These are phyloP conservation scores for Cacoxenus indagator DNA, from an alignment of 2,888 invertebrate genomes.

Conservation along the genomic window DNA sequence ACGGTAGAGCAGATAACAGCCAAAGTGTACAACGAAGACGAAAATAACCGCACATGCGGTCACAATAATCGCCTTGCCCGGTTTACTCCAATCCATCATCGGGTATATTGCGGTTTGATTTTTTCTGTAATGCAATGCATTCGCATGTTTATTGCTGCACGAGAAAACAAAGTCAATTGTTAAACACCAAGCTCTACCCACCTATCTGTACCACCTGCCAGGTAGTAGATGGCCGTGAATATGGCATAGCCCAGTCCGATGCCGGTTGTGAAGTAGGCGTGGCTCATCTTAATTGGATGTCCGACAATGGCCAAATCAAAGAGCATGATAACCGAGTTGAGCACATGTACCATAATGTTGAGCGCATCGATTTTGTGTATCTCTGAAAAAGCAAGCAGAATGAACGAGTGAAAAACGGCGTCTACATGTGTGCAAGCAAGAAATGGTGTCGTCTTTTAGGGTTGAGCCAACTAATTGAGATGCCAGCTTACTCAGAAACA, in stretches of 20 bases:
- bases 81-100: constrained; percentile 82
- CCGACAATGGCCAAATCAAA: constrained; percentile 79
- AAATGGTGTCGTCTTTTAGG: too few relatives aligned
- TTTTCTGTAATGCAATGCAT: constrained; percentile 69
- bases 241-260: constrained; percentile 77
- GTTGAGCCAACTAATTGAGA: too few relatives aligned
- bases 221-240: constrained; percentile 80
- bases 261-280: constrained; percentile 74
- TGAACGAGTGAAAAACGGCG: too few relatives aligned
- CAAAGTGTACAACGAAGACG: constrained; percentile 75
- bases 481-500: too few relatives aligned
- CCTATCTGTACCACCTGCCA: constrained; percentile 80
- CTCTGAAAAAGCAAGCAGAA: constrained; percentile 53
- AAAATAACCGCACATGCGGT: constrained; percentile 75
- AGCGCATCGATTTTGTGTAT: constrained; percentile 69
- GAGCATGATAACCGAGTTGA: constrained; percentile 82
- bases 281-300: constrained; percentile 76
- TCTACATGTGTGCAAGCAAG: too few relatives aligned
- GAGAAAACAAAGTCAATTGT: neutral
- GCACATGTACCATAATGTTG: constrained; percentile 71
- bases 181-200: constrained; percentile 65
- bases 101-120: constrained; percentile 80
- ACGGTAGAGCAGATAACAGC: constrained; percentile 74
- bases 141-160: neutral
- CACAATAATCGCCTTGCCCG: constrained; percentile 74